Evolutionary conservation across 2,888 invertebrate species (phyloP).

Genomic region (Bombyx huttoni): DNA sequence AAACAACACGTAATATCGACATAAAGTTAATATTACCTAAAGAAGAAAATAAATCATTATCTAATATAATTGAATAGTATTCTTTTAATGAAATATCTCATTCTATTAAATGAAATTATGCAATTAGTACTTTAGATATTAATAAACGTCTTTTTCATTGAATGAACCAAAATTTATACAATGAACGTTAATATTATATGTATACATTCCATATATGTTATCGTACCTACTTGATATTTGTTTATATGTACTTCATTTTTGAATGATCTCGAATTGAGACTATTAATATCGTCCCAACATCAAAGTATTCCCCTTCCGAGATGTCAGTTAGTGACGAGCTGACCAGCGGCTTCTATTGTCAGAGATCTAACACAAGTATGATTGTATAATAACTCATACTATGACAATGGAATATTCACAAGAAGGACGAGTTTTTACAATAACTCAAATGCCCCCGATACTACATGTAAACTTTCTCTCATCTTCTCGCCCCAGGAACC

Average conservation of each 20-base stretch:
- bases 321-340: constrained; percentile 50
- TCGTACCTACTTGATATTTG: no score
- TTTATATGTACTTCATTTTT: not conserved
- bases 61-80: no score
- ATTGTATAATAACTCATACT: constrained; percentile 47
- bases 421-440: constrained; percentile 54
- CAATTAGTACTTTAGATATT: no score
- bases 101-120: no score
- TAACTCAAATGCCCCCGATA: constrained; percentile 28
- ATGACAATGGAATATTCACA: constrained; percentile 35
- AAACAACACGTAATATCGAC: not conserved
- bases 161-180: no score
- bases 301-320: constrained; percentile 40
- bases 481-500: constrained; percentile 28
- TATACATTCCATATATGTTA: no score
- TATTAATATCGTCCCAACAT: constrained; percentile 10
- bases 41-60: not conserved
- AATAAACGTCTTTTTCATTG: no score
- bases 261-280: constrained; percentile 9
- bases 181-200: no score
- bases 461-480: constrained; percentile 41
- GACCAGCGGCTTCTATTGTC: constrained; percentile 40
- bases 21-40: not conserved
- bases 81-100: no score
- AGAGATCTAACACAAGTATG: constrained; percentile 45